These are phyloP conservation scores for Strigamia crassipes DNA, from an alignment of 2,888 invertebrate genomes.

Conservation along the genomic window DNA sequence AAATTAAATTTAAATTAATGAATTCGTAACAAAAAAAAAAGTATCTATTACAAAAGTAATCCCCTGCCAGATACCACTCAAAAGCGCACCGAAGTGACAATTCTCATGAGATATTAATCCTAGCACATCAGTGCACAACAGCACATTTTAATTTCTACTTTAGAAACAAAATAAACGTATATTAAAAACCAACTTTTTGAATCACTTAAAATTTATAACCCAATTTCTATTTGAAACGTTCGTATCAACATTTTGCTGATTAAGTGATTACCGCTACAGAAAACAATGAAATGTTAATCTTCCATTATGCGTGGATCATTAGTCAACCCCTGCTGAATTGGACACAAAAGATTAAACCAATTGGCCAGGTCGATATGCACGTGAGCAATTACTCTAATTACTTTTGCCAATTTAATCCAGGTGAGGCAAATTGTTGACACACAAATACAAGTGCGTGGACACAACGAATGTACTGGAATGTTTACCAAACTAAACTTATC, in stretches of 20 bases:
- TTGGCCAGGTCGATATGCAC: conserved; percentile 24
- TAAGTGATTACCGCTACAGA: neutral
- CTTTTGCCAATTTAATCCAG: conserved; percentile 24
- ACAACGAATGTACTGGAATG: too few relatives aligned
- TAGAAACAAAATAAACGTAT: too few relatives aligned
- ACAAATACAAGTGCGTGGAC: neutral
- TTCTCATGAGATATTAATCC: neutral
- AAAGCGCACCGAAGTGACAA: conserved; percentile 9
- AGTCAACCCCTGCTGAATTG: conserved; percentile 18
- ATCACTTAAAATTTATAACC: neutral
- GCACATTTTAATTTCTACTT: neutral
- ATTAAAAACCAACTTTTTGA: neutral
- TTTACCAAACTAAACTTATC: too few relatives aligned
- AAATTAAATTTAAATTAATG: conserved; percentile 20
- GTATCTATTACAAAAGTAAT: neutral
- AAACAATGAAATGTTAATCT: conserved; percentile 31
- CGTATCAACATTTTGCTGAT: neutral
- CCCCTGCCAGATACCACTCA: conserved; percentile 13
- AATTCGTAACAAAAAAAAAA: neutral
- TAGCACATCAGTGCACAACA: neutral
- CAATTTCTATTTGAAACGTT: neutral
- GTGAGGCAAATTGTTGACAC: neutral
- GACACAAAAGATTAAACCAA: conserved; percentile 37
- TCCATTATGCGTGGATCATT: conserved; percentile 18
- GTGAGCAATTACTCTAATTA: conserved; percentile 34